A percentile compares a stretch with the other conserved stretches of the same genome.
phyloP scores from a whole-genome alignment of 2,797 vertebrate species.

The Cottoperca gobio region DNA sequence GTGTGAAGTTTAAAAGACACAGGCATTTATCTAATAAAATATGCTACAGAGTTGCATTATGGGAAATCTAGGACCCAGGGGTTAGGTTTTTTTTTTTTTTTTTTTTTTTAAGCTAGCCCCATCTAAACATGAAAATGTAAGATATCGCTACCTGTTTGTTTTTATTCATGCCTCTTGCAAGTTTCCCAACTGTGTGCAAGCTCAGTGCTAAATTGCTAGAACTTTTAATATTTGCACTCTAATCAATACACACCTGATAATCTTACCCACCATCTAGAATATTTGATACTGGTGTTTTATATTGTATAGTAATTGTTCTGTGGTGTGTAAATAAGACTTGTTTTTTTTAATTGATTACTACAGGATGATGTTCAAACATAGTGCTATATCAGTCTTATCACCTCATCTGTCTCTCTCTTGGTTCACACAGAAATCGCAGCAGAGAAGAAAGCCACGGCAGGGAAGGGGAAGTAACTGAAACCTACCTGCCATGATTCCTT shows the following conservation, averaged over 20 bases:
- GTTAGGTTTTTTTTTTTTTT: too few species aligned
- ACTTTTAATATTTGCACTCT: neutral
- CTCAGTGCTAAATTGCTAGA: neutral
- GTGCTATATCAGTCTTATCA: neutral
- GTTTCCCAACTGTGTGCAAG: too few species aligned
- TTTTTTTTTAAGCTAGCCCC: neutral
- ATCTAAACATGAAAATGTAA: neutral
- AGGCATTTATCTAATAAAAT: rapidly evolving
- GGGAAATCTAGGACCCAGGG: neutral
- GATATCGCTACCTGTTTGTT: neutral
- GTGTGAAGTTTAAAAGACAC: neutral
- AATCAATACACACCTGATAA: neutral
- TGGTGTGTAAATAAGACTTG: neutral
- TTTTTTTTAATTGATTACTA: neutral
- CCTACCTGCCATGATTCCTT: neutral
- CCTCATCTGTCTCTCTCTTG: slow-evolving; percentile 18
- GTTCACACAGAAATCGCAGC: slow-evolving; percentile 69
- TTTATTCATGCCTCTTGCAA: too few species aligned
- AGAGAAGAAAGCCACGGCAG: slow-evolving; percentile 70
- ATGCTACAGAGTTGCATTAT: neutral
- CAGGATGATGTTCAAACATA: neutral
- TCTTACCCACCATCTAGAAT: too few species aligned
- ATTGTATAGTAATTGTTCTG: neutral
- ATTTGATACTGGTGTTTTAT: too few species aligned
- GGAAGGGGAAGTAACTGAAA: slow-evolving; percentile 39